These are phyloP conservation scores for Semaprochilodus insignis DNA, from an alignment of 2,797 vertebrate genomes.

Conservation along the genomic window DNA sequence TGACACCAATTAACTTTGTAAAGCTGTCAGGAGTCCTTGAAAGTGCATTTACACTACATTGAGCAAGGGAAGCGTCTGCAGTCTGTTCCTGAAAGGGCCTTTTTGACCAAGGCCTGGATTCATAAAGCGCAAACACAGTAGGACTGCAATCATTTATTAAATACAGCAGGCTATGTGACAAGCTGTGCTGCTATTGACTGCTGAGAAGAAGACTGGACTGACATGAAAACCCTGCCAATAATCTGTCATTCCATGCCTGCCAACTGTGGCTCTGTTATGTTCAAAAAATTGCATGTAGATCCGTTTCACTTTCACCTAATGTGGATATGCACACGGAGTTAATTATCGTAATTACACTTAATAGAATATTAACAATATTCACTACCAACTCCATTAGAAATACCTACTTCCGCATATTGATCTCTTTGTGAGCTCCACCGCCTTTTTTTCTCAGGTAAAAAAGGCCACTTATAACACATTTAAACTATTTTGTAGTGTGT, in stretches of 20 bases:
- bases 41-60: constrained; percentile 19
- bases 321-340: background rate
- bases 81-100: background rate
- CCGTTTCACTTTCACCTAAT: background rate
- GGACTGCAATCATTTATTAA: background rate
- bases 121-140: constrained; percentile 8
- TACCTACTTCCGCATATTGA: no score
- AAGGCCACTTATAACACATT: no score
- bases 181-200: background rate
- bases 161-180: background rate
- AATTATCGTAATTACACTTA: background rate
- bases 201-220: background rate
- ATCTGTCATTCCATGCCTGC: background rate
- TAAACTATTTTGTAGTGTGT: no score
- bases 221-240: background rate
- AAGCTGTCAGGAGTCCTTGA: constrained; percentile 25
- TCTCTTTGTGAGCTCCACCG: no score
- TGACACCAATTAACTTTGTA: constrained; percentile 46
- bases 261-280: background rate
- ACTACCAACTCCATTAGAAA: no score
- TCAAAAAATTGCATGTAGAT: background rate
- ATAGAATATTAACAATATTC: background rate
- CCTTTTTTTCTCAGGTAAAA: no score
- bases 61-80: constrained; percentile 19
- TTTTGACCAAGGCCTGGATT: constrained; percentile 2